Evolutionary conservation across 2,113 vertebrate species (phyloP).

Genomic region (Choloepus hoffmanni): DNA sequence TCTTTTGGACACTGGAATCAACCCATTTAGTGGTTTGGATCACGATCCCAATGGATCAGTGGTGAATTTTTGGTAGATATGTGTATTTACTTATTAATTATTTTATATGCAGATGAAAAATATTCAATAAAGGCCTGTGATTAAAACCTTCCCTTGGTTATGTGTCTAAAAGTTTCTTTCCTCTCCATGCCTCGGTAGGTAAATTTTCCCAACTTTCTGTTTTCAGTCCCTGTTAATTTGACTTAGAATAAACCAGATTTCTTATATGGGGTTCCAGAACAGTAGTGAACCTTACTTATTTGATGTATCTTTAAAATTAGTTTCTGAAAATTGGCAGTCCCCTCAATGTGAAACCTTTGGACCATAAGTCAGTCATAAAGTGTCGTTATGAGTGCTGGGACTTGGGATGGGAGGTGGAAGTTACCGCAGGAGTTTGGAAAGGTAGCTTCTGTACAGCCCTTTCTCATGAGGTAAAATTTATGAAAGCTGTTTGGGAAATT

Average conservation of each 20-base stretch:
- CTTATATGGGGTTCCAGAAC: background rate
- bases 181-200: background rate
- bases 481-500: slow-evolving; percentile 47
- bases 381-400: background rate
- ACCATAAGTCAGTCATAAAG: background rate
- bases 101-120: background rate
- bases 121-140: background rate
- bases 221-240: background rate
- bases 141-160: slow-evolving; percentile 19
- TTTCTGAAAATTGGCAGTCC: background rate
- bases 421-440: background rate
- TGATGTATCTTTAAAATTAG: background rate
- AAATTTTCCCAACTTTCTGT: background rate
- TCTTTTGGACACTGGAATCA: background rate
- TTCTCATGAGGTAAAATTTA: background rate
- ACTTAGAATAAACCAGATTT: background rate
- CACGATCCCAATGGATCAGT: background rate
- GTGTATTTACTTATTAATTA: background rate
- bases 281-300: background rate
- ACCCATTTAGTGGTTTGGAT: background rate
- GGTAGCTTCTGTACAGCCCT: background rate
- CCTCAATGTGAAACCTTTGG: background rate
- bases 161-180: slow-evolving; percentile 16
- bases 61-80: background rate
- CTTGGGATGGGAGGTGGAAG: rapidly evolving